Conservation (phyloP, 2,113 vertebrate genomes). For the Psephotus haematonotus region DNA sequence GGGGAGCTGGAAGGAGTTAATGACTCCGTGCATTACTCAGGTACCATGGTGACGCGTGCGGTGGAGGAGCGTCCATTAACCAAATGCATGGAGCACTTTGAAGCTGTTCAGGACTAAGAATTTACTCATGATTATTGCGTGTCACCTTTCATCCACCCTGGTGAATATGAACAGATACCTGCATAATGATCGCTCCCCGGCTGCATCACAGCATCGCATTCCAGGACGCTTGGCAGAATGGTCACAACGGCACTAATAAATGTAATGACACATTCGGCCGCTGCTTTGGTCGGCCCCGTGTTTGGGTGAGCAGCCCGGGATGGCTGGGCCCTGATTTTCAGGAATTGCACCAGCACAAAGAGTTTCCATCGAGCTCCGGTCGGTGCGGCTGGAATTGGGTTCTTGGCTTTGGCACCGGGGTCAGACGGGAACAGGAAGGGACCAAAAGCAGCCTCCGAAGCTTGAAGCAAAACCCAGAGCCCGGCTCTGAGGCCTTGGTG, state of each 20-base stretch:
- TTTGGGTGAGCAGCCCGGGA: background rate
- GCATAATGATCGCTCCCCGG: background rate
- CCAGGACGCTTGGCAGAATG: constrained; percentile 18
- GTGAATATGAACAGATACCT: constrained; percentile 10
- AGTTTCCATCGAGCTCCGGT: background rate
- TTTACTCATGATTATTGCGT: constrained; percentile 6
- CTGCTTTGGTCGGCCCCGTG: background rate
- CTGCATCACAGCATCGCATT: constrained; percentile 33
- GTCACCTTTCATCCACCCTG: constrained; percentile 57
- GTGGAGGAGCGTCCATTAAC: background rate
- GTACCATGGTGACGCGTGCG: constrained; percentile 8
- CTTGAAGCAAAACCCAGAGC: background rate
- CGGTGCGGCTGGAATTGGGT: background rate
- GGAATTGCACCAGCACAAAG: background rate
- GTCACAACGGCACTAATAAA: background rate
- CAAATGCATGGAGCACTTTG: background rate
- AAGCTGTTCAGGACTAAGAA: background rate
- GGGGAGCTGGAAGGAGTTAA: background rate
- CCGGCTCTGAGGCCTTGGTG: background rate
- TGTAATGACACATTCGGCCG: background rate
- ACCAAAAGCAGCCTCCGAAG: background rate
- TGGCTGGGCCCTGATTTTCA: background rate
- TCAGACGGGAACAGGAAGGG: background rate
- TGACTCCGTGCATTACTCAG: constrained; percentile 22
- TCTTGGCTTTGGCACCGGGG: background rate